These are phyloP conservation scores for Micromys minutus DNA, from an alignment of 2,113 vertebrate species.

Conservation along the genomic window DNA sequence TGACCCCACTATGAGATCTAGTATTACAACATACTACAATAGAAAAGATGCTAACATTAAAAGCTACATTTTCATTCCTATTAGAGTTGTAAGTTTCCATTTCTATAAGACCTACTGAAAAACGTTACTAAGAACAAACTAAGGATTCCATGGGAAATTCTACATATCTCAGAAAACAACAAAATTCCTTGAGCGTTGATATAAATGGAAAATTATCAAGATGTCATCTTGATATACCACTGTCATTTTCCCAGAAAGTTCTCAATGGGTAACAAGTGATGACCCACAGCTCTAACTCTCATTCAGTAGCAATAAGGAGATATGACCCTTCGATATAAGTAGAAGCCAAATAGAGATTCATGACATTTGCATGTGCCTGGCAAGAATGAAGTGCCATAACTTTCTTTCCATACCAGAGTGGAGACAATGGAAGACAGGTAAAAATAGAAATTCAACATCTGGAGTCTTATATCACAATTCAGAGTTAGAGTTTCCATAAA, in stretches of 20 bases:
- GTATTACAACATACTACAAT: neutral
- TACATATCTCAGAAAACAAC: neutral
- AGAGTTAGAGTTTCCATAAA: neutral
- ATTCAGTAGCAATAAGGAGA: neutral
- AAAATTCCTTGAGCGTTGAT: neutral
- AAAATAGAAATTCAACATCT: neutral
- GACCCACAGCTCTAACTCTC: neutral
- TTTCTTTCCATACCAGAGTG: neutral
- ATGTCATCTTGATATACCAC: too few species aligned
- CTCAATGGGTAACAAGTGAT: neutral
- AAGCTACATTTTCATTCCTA: neutral
- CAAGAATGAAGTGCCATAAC: neutral
- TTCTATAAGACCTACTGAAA: neutral
- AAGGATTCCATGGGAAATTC: neutral
- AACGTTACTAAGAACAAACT: neutral
- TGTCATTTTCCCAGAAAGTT: neutral
- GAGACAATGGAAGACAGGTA: neutral
- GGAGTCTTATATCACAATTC: neutral
- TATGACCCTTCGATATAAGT: neutral
- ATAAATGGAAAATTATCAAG: neutral
- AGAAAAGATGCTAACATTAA: neutral
- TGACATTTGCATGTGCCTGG: neutral
- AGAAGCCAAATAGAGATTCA: neutral
- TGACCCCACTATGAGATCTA: too few species aligned
- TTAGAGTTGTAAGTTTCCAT: neutral